A percentile compares a stretch with the other conserved stretches of the same genome.
Evolutionary conservation across 2,113 vertebrate species (phyloP).

Genomic region (Hucho hucho): DNA sequence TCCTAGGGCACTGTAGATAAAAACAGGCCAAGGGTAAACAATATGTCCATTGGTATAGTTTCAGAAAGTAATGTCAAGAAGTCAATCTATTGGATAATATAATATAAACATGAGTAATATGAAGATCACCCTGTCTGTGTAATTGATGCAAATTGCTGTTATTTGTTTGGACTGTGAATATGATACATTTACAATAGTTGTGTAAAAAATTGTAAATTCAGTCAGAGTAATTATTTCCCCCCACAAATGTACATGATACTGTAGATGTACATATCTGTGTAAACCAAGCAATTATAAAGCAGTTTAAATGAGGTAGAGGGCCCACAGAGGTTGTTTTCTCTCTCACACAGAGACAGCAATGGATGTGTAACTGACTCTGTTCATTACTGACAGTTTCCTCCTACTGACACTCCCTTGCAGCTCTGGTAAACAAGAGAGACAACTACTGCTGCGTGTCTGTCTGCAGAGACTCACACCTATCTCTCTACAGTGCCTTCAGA

Average conservation of each 20-base stretch:
- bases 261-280: not conserved
- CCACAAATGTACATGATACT: not conserved
- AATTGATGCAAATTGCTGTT: not conserved
- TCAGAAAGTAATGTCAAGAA: too few relatives aligned
- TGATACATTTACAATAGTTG: not conserved
- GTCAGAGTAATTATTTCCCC: not conserved
- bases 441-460: not conserved
- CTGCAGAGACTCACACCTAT: constrained; percentile 21
- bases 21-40: too few relatives aligned
- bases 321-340: constrained; percentile 3
- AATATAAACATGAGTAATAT: too few relatives aligned
- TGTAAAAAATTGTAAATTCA: not conserved
- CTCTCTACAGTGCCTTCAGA: constrained; percentile 1
- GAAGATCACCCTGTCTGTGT: not conserved
- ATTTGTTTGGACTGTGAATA: not conserved
- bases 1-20: not conserved
- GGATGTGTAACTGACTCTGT: constrained; percentile 35
- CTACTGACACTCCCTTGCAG: constrained; percentile 27
- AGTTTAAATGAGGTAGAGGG: not conserved
- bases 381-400: constrained; percentile 36
- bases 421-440: constrained; percentile 3
- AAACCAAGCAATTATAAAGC: not conserved
- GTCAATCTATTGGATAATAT: too few relatives aligned
- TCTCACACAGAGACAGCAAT: constrained; percentile 21
- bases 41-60: too few relatives aligned